Conservation (phyloP, 1,140 invertebrate genomes). For the Globodera rostochiensis region DNA sequence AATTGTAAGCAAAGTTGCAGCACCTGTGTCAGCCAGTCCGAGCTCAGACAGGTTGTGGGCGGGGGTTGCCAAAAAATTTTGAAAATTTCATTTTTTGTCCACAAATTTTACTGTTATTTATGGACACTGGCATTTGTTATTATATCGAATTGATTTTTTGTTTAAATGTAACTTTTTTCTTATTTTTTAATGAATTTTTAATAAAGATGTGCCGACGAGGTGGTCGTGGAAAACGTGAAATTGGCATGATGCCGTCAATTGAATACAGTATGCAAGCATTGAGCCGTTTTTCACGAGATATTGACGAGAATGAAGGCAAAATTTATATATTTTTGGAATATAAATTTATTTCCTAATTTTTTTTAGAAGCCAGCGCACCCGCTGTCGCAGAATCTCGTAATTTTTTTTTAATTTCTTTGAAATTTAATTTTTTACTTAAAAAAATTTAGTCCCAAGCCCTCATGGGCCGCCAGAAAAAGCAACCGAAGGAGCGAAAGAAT, state of each 20-base stretch:
- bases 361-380: no score
- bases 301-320: no score
- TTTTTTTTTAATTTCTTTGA: neutral
- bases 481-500: neutral
- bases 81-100: no score
- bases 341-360: no score
- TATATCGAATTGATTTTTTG: no score
- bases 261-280: no score
- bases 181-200: no score
- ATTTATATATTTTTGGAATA: no score
- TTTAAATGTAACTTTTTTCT: neutral
- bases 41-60: slow-evolving; percentile 29
- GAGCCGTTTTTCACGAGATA: no score
- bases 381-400: neutral
- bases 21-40: slow-evolving; percentile 30
- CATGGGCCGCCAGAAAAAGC: no score
- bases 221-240: neutral
- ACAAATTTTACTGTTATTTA: no score
- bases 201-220: neutral
- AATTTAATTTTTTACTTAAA: neutral
- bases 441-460: no score
- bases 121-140: neutral
- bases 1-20: slow-evolving; percentile 33
- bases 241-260: neutral
- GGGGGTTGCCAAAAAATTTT: neutral